Evolutionary conservation across 1,140 invertebrate species (phyloP).

Genomic region (Brevipalpus yothersi): DNA sequence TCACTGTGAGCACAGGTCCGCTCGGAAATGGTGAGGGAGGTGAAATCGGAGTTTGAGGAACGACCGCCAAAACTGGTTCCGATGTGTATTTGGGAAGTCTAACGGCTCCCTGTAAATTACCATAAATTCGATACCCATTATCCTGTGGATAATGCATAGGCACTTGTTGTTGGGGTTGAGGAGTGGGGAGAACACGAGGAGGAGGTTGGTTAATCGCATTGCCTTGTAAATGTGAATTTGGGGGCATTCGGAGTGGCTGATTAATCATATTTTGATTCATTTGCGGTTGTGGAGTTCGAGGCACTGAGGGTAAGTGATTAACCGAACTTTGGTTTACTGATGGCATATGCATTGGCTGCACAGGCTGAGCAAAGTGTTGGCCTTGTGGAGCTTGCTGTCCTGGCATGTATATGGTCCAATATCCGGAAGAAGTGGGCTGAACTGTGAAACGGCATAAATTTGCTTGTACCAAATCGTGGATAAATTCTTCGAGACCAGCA

Average conservation of each 20-base stretch:
- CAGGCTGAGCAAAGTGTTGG: no score
- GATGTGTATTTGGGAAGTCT: background rate
- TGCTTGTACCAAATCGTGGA: slow-evolving; percentile 56
- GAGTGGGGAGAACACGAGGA: slow-evolving; percentile 1
- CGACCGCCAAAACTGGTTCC: background rate
- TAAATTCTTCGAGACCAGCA: slow-evolving; percentile 68
- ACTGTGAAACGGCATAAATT: slow-evolving; percentile 65
- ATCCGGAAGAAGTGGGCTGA: slow-evolving; percentile 64
- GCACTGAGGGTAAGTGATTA: no score
- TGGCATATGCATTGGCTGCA: no score
- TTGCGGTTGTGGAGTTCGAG: no score
- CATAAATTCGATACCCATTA: background rate
- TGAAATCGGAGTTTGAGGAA: background rate
- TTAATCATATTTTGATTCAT: no score
- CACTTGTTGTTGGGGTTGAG: background rate
- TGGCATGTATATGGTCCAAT: slow-evolving; percentile 62
- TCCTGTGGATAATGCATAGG: background rate
- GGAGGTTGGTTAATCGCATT: background rate
- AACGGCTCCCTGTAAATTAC: background rate
- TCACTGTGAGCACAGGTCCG: slow-evolving; percentile 49
- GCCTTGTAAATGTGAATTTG: no score
- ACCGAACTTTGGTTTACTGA: no score
- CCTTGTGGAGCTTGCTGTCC: no score
- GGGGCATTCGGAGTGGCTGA: no score
- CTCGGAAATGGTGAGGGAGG: background rate